Conservation (phyloP, 2,113 vertebrate genomes). For the Caloenas nicobarica region DNA sequence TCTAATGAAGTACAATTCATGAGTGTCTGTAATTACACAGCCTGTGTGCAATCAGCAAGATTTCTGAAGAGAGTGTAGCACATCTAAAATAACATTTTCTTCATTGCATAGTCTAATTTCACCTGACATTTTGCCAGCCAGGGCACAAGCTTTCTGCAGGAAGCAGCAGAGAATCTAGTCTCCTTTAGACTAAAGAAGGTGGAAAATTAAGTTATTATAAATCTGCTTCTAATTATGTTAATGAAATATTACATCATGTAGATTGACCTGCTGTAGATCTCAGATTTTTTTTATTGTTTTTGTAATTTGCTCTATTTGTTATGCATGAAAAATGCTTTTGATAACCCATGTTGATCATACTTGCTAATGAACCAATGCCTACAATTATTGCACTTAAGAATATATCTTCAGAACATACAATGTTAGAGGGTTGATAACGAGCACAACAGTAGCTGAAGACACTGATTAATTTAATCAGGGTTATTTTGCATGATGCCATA, state of each 20-base stretch:
- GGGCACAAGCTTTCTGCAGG: constrained; percentile 15
- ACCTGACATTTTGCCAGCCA: constrained; percentile 37
- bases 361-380: constrained; percentile 12
- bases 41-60: constrained; percentile 50
- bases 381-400: not conserved
- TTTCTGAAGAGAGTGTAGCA: constrained; percentile 32
- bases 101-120: constrained; percentile 34
- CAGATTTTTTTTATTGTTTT: constrained; percentile 20
- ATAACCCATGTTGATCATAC: not conserved
- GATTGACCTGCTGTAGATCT: not conserved
- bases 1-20: constrained; percentile 39
- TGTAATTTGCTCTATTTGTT: constrained; percentile 37
- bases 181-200: not conserved
- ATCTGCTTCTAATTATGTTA: constrained; percentile 26
- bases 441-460: not conserved
- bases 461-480: not conserved
- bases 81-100: constrained; percentile 36
- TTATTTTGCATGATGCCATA: not conserved
- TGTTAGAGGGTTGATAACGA: not conserved
- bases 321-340: constrained; percentile 6
- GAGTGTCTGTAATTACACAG: constrained; percentile 50
- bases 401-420: not conserved
- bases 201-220: constrained; percentile 18
- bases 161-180: not conserved
- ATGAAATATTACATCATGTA: not conserved